Conservation (phyloP, 2,888 invertebrate species). For the Platycheirus rosarum region DNA sequence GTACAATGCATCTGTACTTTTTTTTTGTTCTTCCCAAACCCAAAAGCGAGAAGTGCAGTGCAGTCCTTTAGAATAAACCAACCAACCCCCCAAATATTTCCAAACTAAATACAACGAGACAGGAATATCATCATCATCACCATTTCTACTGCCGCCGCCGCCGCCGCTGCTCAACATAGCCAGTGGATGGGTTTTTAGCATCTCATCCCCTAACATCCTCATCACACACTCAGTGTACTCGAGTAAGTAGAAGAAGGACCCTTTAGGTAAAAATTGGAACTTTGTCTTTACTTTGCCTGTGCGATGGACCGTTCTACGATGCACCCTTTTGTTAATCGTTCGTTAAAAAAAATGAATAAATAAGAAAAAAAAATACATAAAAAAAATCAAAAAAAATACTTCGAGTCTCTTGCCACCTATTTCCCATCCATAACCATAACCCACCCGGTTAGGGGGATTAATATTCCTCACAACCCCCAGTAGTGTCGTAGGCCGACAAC, state of each 20-base stretch:
- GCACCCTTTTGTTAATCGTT: constrained; percentile 74
- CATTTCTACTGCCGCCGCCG: constrained; percentile 50
- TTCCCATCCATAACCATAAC: constrained; percentile 14
- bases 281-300: constrained; percentile 73
- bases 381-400: constrained; percentile 32
- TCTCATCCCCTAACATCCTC: constrained; percentile 45
- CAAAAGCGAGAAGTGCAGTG: constrained; percentile 41
- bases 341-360: constrained; percentile 42
- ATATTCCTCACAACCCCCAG: constrained; percentile 63
- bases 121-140: constrained; percentile 66
- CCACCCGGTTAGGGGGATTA: constrained; percentile 65
- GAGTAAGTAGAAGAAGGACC: constrained; percentile 56
- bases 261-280: constrained; percentile 74
- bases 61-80: constrained; percentile 58
- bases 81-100: constrained; percentile 45
- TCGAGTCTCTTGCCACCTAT: constrained; percentile 26
- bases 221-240: constrained; percentile 41
- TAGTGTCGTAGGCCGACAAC: constrained; percentile 70
- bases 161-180: constrained; percentile 28
- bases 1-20: constrained; percentile 39
- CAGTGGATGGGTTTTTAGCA: constrained; percentile 47
- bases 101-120: constrained; percentile 65
- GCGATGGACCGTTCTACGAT: constrained; percentile 72
- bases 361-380: constrained; percentile 22
- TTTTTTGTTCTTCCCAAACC: constrained; percentile 41